A percentile compares a stretch with the other conserved stretches of the same genome.
phyloP scores from a whole-genome alignment of 2,888 invertebrate species.

The Eupeodes luniger region DNA sequence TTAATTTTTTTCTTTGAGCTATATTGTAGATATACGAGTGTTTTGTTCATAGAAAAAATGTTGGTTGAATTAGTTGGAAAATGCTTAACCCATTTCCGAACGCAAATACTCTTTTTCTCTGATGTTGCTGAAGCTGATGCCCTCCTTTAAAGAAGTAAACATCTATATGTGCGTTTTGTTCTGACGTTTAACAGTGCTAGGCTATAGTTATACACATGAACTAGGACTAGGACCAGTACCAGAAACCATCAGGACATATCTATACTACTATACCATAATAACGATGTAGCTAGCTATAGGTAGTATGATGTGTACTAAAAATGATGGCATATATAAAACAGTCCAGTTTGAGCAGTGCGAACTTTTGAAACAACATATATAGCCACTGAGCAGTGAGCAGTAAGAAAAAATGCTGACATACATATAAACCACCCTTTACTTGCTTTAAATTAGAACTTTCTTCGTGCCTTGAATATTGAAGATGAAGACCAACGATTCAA shows the following conservation, averaged over 20 bases:
- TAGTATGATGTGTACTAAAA: constrained; percentile 66
- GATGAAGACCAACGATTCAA: constrained; percentile 81
- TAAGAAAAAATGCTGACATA: constrained; percentile 73
- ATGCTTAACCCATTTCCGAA: constrained; percentile 76
- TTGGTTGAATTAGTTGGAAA: constrained; percentile 74
- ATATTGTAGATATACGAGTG: constrained; percentile 17
- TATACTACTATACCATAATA: constrained; percentile 10
- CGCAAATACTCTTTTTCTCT: constrained; percentile 61
- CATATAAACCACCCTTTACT: constrained; percentile 77
- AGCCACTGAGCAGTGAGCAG: constrained; percentile 73
- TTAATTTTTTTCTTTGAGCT: constrained; percentile 1
- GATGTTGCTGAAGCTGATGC: neutral
- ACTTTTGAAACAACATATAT: constrained; percentile 71
- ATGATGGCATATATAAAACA: constrained; percentile 74
- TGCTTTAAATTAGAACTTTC: constrained; percentile 84
- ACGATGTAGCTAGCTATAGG: constrained; percentile 3
- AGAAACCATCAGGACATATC: constrained; percentile 13
- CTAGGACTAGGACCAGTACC: neutral
- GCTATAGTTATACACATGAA: constrained; percentile 47
- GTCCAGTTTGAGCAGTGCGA: constrained; percentile 74
- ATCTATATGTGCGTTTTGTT: constrained; percentile 39
- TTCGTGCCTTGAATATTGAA: constrained; percentile 84
- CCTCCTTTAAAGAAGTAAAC: constrained; percentile 70
- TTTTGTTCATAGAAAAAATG: constrained; percentile 54
- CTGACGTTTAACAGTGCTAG: constrained; percentile 2